A percentile compares a stretch with the other conserved stretches of the same genome.
Conservation (phyloP, 2,888 invertebrate genomes). For the Xylophagus ater region DNA sequence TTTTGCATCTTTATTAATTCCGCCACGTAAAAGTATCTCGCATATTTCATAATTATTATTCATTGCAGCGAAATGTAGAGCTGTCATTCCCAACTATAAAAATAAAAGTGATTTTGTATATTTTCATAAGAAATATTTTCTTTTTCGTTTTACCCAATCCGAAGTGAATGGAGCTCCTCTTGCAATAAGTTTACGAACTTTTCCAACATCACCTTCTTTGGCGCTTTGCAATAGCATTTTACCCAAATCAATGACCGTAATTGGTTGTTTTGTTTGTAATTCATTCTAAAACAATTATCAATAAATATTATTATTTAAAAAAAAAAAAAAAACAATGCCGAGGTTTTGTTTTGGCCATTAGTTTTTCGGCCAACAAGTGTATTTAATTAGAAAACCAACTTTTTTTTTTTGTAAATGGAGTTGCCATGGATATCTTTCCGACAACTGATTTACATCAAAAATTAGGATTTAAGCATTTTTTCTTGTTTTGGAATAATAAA, state of each 20-base stretch:
- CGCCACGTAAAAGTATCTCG: conserved; percentile 70
- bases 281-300: too few species aligned
- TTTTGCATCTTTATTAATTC: conserved; percentile 76
- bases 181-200: conserved; percentile 65
- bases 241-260: conserved; percentile 53
- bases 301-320: too few species aligned
- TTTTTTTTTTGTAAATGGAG: too few species aligned
- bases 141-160: conserved; percentile 62
- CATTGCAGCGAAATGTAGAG: conserved; percentile 77
- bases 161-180: conserved; percentile 86
- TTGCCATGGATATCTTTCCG: too few species aligned
- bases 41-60: conserved; percentile 70
- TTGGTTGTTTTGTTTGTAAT: neutral
- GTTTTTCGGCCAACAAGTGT: too few species aligned
- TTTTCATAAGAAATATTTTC: neutral
- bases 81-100: conserved; percentile 72
- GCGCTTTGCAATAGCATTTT: conserved; percentile 71
- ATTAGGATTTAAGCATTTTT: too few species aligned
- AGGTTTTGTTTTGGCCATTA: too few species aligned
- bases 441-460: too few species aligned
- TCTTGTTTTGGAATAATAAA: too few species aligned
- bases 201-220: conserved; percentile 63
- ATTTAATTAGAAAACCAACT: too few species aligned
- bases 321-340: too few species aligned
- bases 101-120: conserved; percentile 5